A percentile compares a stretch with the other conserved stretches of the same genome.
Evolutionary conservation across 1,140 invertebrate species (phyloP).

Genomic region (Apis laboriosa): DNA sequence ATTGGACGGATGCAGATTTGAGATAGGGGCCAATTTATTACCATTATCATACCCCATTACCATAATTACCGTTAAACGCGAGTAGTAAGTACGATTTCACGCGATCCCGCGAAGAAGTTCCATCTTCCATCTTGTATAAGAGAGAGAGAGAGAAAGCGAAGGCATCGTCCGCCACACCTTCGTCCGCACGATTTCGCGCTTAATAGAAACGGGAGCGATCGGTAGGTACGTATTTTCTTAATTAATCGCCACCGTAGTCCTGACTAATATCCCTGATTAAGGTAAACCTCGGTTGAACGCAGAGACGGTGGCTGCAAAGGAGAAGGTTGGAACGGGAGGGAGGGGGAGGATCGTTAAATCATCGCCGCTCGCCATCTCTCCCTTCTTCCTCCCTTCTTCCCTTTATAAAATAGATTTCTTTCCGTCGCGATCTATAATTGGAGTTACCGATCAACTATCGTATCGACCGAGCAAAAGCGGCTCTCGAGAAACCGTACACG

Average conservation of each 20-base stretch:
- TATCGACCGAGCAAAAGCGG: not conserved
- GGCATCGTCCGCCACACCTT: not conserved
- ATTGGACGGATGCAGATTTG: not conserved
- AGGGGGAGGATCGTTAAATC: slow-evolving; percentile 6
- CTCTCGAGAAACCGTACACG: not conserved
- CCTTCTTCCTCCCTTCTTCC: not conserved
- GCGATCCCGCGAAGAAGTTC: slow-evolving; percentile 22
- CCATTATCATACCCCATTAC: slow-evolving; percentile 19
- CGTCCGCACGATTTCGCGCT: slow-evolving; percentile 19
- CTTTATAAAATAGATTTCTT: slow-evolving; percentile 4
- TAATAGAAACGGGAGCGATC: slow-evolving; percentile 47
- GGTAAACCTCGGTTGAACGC: slow-evolving; percentile 13
- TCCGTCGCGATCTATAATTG: slow-evolving; percentile 11
- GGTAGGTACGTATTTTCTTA: slow-evolving; percentile 12
- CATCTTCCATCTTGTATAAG: slow-evolving; percentile 37
- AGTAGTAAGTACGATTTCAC: slow-evolving; percentile 28
- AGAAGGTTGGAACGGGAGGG: too few relatives aligned
- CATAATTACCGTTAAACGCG: slow-evolving; percentile 50
- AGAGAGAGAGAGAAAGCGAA: not conserved
- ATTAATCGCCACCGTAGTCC: slow-evolving; percentile 48
- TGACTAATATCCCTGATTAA: slow-evolving; percentile 46
- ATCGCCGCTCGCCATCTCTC: not conserved
- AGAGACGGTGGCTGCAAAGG: not conserved
- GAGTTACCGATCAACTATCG: not conserved
- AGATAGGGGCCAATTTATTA: slow-evolving; percentile 46